phyloP scores from a whole-genome alignment of 2,888 invertebrate species.

The Netelia virgata region DNA sequence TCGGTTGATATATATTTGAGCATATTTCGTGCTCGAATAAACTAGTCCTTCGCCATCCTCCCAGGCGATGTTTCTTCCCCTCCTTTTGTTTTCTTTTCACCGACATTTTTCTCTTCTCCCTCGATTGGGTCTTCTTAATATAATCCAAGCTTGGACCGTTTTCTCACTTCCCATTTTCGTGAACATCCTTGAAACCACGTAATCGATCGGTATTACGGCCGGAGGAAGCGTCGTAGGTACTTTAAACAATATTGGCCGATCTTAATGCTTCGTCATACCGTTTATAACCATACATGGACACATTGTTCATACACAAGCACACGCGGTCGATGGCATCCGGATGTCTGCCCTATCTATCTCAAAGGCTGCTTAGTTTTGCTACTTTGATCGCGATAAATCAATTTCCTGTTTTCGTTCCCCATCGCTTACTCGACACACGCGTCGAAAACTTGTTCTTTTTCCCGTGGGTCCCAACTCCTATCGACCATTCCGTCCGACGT shows the following conservation, averaged over 20 bases:
- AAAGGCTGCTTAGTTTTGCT: slow-evolving; percentile 16
- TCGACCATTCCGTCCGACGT: too few species aligned
- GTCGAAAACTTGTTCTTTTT: neutral
- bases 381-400: slow-evolving; percentile 42
- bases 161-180: slow-evolving; percentile 28
- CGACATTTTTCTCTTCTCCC: slow-evolving; percentile 30
- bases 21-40: slow-evolving; percentile 21
- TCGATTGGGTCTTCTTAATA: neutral
- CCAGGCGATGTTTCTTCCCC: slow-evolving; percentile 30
- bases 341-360: slow-evolving; percentile 7
- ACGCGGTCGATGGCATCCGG: neutral
- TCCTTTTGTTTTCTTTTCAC: slow-evolving; percentile 1
- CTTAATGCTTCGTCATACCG: slow-evolving; percentile 36
- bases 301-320: slow-evolving; percentile 1
- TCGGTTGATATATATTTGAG: slow-evolving; percentile 27
- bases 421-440: neutral
- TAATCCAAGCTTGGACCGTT: neutral
- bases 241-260: slow-evolving; percentile 22
- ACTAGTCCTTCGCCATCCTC: neutral
- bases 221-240: slow-evolving; percentile 41
- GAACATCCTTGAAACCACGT: slow-evolving; percentile 1
- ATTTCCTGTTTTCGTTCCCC: slow-evolving; percentile 28
- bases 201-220: slow-evolving; percentile 23
- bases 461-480: neutral
- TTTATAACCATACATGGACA: slow-evolving; percentile 1